These are phyloP conservation scores for Myiagra hebetior DNA, from an alignment of 2,113 vertebrate species.

Conservation along the genomic window DNA sequence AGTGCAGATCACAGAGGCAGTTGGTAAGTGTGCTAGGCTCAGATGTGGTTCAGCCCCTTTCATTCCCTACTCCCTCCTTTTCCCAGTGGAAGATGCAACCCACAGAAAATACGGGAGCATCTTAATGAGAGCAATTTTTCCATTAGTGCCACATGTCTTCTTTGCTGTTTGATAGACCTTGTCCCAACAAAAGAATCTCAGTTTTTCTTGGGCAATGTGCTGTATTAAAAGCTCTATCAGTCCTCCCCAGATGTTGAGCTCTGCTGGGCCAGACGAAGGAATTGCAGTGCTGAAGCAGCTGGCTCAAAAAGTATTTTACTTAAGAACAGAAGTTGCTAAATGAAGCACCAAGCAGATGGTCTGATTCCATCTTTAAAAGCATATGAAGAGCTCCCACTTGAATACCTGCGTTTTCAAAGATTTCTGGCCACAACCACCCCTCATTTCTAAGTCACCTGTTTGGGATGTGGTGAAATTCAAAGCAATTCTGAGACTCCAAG, in stretches of 20 bases:
- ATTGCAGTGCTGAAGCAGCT: constrained; percentile 12
- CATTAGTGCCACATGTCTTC: not conserved
- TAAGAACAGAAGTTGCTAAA: constrained; percentile 55
- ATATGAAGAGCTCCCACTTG: not conserved
- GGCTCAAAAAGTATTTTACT: constrained; percentile 35
- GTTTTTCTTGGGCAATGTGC: not conserved
- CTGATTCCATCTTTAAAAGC: constrained; percentile 39
- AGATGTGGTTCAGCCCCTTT: not conserved
- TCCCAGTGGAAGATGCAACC: not conserved
- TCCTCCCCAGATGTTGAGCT: constrained; percentile 6
- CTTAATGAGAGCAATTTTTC: not conserved
- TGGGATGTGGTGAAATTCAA: not conserved
- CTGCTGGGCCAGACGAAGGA: constrained; percentile 19
- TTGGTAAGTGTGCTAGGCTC: not conserved
- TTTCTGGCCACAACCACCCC: not conserved
- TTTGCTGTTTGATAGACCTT: not conserved
- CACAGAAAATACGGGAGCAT: not conserved
- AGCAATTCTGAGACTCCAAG: not conserved
- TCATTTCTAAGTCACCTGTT: not conserved
- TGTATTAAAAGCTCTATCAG: not conserved
- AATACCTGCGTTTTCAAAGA: constrained; percentile 11
- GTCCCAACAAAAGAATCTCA: not conserved
- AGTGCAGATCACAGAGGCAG: not conserved
- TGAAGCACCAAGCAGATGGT: constrained; percentile 39
- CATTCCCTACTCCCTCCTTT: not conserved